Conservation (phyloP, 1,140 invertebrate genomes). For the Caenorhabditis remanei region DNA sequence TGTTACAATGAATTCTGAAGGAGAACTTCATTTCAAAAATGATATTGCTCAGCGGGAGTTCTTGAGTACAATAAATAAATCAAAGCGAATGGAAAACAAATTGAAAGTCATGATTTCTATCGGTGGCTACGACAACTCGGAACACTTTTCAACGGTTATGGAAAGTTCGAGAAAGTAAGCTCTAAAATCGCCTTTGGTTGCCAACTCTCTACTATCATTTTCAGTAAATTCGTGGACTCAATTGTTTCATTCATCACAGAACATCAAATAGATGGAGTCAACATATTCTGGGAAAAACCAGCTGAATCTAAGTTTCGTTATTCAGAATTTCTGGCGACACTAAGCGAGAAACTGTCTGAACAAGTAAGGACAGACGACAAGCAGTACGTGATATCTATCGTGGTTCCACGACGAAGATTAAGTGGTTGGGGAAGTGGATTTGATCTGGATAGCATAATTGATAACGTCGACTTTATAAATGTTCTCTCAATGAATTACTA, state of each 20-base stretch:
- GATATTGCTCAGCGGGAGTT: not conserved
- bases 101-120: constrained; percentile 35
- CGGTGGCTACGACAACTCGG: not conserved
- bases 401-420: not conserved
- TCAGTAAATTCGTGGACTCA: not conserved
- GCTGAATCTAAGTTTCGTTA: not conserved
- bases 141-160: not conserved
- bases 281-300: not conserved
- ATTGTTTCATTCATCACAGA: not conserved
- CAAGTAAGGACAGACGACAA: not conserved
- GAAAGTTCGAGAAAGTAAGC: not conserved
- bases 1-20: not conserved
- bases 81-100: not conserved
- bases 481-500: constrained; percentile 18
- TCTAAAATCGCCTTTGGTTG: not conserved
- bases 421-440: not conserved
- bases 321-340: not conserved
- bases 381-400: not conserved
- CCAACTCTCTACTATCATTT: not conserved
- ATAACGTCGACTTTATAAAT: not conserved
- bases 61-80: not conserved
- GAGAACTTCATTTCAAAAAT: not conserved
- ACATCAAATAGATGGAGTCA: not conserved
- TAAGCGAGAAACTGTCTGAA: not conserved
- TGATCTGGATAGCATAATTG: not conserved